Conservation (phyloP, 2,888 invertebrate species). For the Polymixis lichenea region DNA sequence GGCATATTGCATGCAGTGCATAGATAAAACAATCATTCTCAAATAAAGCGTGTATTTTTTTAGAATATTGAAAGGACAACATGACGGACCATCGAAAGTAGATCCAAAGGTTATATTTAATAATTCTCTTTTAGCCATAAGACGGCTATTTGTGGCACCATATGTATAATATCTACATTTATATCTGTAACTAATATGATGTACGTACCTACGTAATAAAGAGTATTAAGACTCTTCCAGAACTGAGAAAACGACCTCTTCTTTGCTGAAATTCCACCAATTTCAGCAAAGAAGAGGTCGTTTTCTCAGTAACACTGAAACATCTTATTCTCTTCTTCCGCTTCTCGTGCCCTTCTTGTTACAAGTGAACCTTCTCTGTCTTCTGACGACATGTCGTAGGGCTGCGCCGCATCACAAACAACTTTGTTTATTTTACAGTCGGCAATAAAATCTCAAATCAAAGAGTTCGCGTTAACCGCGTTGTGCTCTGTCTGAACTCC, state of each 20-base stretch:
- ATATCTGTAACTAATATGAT: too few relatives aligned
- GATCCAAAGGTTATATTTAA: too few relatives aligned
- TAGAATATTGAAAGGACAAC: not conserved
- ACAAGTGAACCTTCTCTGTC: slow-evolving; percentile 9
- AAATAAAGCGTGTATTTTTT: not conserved
- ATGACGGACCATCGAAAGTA: too few relatives aligned
- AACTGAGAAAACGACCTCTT: not conserved
- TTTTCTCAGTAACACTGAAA: not conserved
- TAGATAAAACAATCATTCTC: not conserved
- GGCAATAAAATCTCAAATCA: slow-evolving; percentile 48
- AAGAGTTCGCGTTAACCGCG: slow-evolving; percentile 20
- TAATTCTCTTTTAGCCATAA: too few relatives aligned
- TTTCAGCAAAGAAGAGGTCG: too few relatives aligned
- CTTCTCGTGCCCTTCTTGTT: not conserved
- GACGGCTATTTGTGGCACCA: too few relatives aligned
- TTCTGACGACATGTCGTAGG: not conserved
- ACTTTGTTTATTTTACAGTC: slow-evolving; percentile 57
- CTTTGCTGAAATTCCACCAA: not conserved
- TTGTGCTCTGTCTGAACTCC: not conserved
- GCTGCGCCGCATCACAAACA: slow-evolving; percentile 27
- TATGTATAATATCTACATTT: too few relatives aligned
- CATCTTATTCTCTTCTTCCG: not conserved
- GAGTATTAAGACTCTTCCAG: too few relatives aligned
- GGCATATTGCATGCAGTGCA: too few relatives aligned
- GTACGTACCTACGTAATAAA: too few relatives aligned